Base-by-base conservation (phyloP, 2,888 invertebrate genomes). In the Pogonocherus hispidulus region DNA sequence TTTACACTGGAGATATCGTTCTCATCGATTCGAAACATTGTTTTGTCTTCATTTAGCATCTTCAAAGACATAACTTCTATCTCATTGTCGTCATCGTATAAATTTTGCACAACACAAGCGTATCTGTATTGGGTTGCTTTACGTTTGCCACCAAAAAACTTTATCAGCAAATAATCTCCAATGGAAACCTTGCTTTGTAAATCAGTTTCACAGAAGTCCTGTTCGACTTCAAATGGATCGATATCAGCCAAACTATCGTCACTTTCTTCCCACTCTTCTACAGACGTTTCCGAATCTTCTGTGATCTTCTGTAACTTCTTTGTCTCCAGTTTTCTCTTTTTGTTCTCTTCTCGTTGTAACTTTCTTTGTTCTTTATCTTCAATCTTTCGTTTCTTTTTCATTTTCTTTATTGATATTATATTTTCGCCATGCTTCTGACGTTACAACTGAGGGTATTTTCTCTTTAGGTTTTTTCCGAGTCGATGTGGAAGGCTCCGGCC, bases 381-480 rank as follows among this genome's bases (percentile, higher is more conserved):
- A 32, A 32, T 32, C 3, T 32, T 32, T 32, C 32, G 32, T 32
- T 32, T 32, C n/a, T n/a, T 32, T 32, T 11, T 32, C 32, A 32
- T 9, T 44, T 46, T 60, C 37, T 18, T 47, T 60, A 3, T 27
- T 60, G 23, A 22, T 60, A n/a, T n/a, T n/a, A 23, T 60, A 60
- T 60, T 47, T 27, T 16, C 60, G 44, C 44, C 41, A 56, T 37
- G 37, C 56, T 19, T 41, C 41, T 14, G 56, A 56, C 19, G 56
- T 56, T 20, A 41, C 56, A 56, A 56, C 56, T 19, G 56, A 56
- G 37, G 56, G 56, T 19, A 56, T 56, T 56, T 56, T 56, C 41
- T 56, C 56, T 20, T 56, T 56, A 16, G 56, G 20, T 41, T 18
- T 56, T 22, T 56, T 56, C 41, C 37, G 35, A 6, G 35, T 37